Conservation (phyloP, 2,797 vertebrate species). For the Enteromius viviparus region DNA sequence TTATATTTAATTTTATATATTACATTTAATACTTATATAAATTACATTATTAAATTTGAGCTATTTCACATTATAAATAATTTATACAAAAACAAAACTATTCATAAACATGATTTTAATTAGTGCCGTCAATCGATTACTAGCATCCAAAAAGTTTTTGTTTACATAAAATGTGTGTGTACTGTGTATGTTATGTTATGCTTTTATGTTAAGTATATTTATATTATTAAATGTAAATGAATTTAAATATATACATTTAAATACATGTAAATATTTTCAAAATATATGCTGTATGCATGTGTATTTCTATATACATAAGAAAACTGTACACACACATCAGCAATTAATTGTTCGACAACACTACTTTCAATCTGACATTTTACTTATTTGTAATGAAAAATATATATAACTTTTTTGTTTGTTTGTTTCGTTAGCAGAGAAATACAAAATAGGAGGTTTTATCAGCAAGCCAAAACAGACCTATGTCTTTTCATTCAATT, state of each 20-base stretch:
- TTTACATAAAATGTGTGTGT: too few species aligned
- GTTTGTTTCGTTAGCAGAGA: background rate
- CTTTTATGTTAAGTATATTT: too few species aligned
- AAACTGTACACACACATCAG: too few species aligned
- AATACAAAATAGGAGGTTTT: background rate
- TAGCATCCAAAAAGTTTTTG: too few species aligned
- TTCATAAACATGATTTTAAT: background rate
- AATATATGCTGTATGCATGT: too few species aligned
- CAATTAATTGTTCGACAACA: too few species aligned
- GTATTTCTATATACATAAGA: too few species aligned
- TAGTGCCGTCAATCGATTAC: too few species aligned
- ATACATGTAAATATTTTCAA: too few species aligned
- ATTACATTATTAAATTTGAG: background rate
- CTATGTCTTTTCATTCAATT: background rate
- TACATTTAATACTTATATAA: background rate
- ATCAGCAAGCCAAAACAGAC: background rate
- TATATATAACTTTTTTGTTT: background rate
- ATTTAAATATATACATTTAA: too few species aligned
- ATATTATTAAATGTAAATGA: background rate
- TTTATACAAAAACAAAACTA: background rate
- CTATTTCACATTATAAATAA: background rate
- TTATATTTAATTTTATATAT: background rate
- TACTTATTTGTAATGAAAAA: background rate
- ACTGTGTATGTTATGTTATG: too few species aligned
- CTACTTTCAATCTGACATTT: background rate